phyloP scores from a whole-genome alignment of 2,888 invertebrate genomes.

The Rhamnusium bicolor region DNA sequence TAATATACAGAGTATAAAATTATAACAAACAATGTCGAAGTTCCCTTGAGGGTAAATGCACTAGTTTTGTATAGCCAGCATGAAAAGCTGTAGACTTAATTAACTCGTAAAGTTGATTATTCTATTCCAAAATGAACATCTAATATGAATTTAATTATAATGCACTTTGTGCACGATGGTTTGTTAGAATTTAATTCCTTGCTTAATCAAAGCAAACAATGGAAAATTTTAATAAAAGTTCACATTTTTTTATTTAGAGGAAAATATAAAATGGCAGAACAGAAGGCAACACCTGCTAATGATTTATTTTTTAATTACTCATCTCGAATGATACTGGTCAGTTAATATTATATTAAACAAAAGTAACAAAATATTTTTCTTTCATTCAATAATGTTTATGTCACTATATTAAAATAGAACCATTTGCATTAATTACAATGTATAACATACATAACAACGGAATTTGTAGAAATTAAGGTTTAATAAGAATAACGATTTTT shows the following conservation, averaged over 20 bases:
- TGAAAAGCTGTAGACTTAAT: constrained; percentile 16
- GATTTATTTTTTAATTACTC: too few species aligned
- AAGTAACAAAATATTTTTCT: too few species aligned
- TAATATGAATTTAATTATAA: constrained; percentile 14
- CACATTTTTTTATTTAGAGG: neutral
- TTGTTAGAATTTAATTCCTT: neutral
- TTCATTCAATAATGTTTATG: too few species aligned
- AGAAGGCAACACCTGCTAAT: too few species aligned
- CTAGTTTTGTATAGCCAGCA: constrained; percentile 11
- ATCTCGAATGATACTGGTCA: too few species aligned
- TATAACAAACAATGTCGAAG: neutral
- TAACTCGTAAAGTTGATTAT: constrained; percentile 1
- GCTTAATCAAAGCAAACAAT: neutral
- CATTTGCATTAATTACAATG: too few species aligned
- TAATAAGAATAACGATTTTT: too few species aligned
- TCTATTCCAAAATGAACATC: constrained; percentile 5
- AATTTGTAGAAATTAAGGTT: too few species aligned
- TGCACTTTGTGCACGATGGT: neutral
- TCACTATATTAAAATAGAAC: too few species aligned
- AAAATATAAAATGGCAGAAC: neutral
- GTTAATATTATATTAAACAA: too few species aligned
- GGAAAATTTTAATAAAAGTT: neutral
- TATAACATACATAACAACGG: too few species aligned
- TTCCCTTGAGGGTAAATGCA: constrained; percentile 2
- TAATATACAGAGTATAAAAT: neutral